Evolutionary conservation across 2,797 vertebrate genomes (phyloP).

Genomic region (Pelodytes ibericus): DNA sequence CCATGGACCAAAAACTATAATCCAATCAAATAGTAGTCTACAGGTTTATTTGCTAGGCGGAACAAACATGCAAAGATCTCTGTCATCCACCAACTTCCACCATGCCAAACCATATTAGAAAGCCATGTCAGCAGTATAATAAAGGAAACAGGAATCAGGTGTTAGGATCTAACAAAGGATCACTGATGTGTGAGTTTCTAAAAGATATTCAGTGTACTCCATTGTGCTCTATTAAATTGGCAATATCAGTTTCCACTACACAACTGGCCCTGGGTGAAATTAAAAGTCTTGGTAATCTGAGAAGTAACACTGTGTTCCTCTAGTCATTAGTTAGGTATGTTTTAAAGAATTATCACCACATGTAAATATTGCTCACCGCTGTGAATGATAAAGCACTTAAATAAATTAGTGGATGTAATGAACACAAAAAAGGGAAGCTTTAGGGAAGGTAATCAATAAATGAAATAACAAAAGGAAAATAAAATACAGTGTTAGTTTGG

Average conservation of each 20-base stretch:
- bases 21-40: too few species aligned
- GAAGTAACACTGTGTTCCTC: background rate
- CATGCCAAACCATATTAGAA: background rate
- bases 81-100: too few species aligned
- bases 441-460: background rate
- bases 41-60: too few species aligned
- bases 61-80: too few species aligned
- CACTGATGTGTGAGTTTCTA: slow-evolving; percentile 38
- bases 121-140: slow-evolving; percentile 17
- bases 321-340: slow-evolving; percentile 18
- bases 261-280: slow-evolving; percentile 16
- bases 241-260: slow-evolving; percentile 47
- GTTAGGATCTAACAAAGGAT: slow-evolving; percentile 34
- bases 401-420: slow-evolving; percentile 4
- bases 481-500: background rate
- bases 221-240: slow-evolving; percentile 35
- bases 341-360: slow-evolving; percentile 30
- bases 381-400: slow-evolving; percentile 12
- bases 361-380: slow-evolving; percentile 43
- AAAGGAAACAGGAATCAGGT: slow-evolving; percentile 38
- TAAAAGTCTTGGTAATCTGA: slow-evolving; percentile 34
- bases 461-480: background rate
- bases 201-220: slow-evolving; percentile 25
- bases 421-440: background rate
- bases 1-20: too few species aligned